phyloP scores from a whole-genome alignment of 2,113 vertebrate species.

The Hassar affinis region DNA sequence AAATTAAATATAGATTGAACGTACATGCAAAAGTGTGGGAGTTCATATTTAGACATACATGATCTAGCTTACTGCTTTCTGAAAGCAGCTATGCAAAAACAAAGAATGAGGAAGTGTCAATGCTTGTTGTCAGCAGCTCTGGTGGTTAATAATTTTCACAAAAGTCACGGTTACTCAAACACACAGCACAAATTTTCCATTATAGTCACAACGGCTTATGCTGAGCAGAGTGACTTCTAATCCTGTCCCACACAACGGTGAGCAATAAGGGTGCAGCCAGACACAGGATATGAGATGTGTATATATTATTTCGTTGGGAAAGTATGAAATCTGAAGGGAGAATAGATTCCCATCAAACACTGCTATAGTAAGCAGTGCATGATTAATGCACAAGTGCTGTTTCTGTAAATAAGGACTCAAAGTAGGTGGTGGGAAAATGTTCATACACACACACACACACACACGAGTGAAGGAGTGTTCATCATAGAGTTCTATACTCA shows the following conservation, averaged over 20 bases:
- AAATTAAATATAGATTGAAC: too few species aligned
- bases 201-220: not conserved
- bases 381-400: not conserved
- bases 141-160: conserved; percentile 67
- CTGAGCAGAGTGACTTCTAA: not conserved
- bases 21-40: conserved; percentile 11
- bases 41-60: not conserved
- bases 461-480: conserved; percentile 21
- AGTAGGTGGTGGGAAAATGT: not conserved
- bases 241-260: not conserved
- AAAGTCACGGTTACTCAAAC: conserved; percentile 26
- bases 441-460: not conserved
- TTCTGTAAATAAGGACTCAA: not conserved
- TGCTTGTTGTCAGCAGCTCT: conserved; percentile 56
- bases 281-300: not conserved
- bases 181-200: not conserved
- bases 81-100: conserved; percentile 47
- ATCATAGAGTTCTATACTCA: conserved; percentile 44
- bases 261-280: not conserved
- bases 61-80: conserved; percentile 35
- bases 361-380: not conserved
- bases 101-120: conserved; percentile 55
- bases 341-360: not conserved
- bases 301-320: not conserved
- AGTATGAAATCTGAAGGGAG: not conserved